Evolutionary conservation across 2,113 vertebrate genomes (phyloP).

Genomic region (Haemorhous mexicanus): DNA sequence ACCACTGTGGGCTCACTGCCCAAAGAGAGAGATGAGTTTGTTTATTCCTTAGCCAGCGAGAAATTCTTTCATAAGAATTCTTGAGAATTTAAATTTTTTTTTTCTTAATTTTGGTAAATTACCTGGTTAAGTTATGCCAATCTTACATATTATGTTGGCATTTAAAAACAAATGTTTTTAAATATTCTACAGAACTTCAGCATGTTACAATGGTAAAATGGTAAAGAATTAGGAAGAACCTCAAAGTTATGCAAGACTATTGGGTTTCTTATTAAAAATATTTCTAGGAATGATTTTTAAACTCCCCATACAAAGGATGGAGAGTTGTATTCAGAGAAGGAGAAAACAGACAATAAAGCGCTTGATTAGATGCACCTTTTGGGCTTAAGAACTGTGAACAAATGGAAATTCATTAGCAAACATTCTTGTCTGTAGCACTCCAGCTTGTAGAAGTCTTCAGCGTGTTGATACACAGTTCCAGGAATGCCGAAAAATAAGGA

Average conservation of each 20-base stretch:
- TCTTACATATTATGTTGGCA: not conserved
- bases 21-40: not conserved
- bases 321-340: not conserved
- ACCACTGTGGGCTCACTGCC: not conserved
- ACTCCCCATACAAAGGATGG: not conserved
- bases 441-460: not conserved
- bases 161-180: not conserved
- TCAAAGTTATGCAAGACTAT: not conserved
- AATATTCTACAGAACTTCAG: not conserved
- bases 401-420: not conserved
- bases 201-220: not conserved
- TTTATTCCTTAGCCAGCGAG: accelerated
- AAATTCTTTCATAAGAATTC: not conserved
- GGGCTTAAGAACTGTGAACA: not conserved
- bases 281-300: not conserved
- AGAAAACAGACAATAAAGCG: not conserved
- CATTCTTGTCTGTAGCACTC: not conserved
- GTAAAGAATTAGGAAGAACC: not conserved
- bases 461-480: not conserved
- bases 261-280: not conserved
- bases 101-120: not conserved
- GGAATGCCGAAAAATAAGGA: conserved; percentile 14
- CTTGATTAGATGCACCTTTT: not conserved
- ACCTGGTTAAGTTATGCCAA: accelerated
- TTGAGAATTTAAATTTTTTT: not conserved